Evolutionary conservation across 2,888 invertebrate genomes (phyloP).

Genomic region (Galerucella calmariensis): DNA sequence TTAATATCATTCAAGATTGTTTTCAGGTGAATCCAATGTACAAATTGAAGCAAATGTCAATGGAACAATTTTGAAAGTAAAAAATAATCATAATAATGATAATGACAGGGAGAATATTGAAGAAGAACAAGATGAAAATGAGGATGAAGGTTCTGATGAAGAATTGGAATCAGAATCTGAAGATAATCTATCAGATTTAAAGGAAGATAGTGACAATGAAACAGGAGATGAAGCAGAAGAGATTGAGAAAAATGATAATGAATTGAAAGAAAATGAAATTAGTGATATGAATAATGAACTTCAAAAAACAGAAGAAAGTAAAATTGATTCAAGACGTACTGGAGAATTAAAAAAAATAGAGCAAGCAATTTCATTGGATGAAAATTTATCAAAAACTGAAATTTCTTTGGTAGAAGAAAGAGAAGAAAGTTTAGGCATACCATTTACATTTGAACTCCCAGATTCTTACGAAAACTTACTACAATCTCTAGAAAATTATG

Average conservation of each 20-base stretch:
- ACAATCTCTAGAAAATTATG: slow-evolving; percentile 66
- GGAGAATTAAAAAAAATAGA: background rate
- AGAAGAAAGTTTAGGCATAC: slow-evolving; percentile 69
- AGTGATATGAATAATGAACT: slow-evolving; percentile 30
- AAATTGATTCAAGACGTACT: background rate
- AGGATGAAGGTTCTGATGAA: slow-evolving; percentile 46
- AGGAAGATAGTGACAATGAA: slow-evolving; percentile 60
- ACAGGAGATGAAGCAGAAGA: slow-evolving; percentile 22
- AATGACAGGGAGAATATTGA: slow-evolving; percentile 50
- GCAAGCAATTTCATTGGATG: background rate
- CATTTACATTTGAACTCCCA: slow-evolving; percentile 71
- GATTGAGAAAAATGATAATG: background rate
- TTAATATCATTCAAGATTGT: background rate
- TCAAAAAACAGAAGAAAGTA: slow-evolving; percentile 55
- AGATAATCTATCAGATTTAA: slow-evolving; percentile 67
- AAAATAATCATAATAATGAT: slow-evolving; percentile 47
- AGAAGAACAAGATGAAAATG: slow-evolving; percentile 44
- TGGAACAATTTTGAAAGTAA: slow-evolving; percentile 51
- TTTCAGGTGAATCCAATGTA: slow-evolving; percentile 55
- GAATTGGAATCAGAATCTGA: slow-evolving; percentile 56
- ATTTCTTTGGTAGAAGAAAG: slow-evolving; percentile 57
- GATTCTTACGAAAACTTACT: slow-evolving; percentile 73
- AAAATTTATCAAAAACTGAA: background rate
- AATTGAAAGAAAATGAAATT: slow-evolving; percentile 55
- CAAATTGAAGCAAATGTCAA: slow-evolving; percentile 59